Evolutionary conservation across 2,888 invertebrate species (phyloP).

Genomic region (Ennomos quercinarius): DNA sequence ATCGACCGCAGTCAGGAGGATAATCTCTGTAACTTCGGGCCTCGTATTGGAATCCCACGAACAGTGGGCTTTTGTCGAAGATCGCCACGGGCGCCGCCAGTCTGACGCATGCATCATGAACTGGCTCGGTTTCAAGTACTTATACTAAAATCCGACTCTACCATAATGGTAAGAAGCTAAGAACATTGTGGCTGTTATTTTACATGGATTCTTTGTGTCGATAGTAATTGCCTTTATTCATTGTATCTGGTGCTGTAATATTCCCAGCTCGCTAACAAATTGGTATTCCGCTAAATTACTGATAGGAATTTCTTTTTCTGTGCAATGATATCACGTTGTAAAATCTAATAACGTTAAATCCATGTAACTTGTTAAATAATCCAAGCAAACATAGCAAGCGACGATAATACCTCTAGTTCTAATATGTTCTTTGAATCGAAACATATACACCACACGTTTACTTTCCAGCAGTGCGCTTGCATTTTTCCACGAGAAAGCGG

Average conservation of each 20-base stretch:
- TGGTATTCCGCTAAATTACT: no score
- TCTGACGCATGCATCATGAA: conserved; percentile 52
- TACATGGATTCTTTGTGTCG: conserved; percentile 6
- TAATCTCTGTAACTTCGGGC: conserved; percentile 55
- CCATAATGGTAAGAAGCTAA: conserved; percentile 16
- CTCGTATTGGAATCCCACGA: conserved; percentile 61
- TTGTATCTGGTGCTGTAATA: no score
- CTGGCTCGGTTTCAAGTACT: conserved; percentile 32
- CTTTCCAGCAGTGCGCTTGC: conserved; percentile 80
- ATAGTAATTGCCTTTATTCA: no score
- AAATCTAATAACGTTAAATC: no score
- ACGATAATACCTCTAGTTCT: no score
- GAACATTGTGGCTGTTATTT: conserved; percentile 3
- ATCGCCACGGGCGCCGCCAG: conserved; percentile 61
- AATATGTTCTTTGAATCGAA: conserved; percentile 53
- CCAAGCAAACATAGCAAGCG: background rate
- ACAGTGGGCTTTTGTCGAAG: conserved; percentile 71
- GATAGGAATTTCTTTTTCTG: no score
- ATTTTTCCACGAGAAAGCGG: conserved; percentile 85
- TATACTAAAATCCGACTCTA: conserved; percentile 26
- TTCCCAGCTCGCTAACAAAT: no score
- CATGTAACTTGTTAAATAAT: conserved; percentile 1
- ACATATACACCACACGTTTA: conserved; percentile 57
- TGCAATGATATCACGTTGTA: no score
- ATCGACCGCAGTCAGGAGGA: conserved; percentile 41